Evolutionary conservation across 2,797 vertebrate genomes (phyloP).

Genomic region (Enteromius paludinosus): DNA sequence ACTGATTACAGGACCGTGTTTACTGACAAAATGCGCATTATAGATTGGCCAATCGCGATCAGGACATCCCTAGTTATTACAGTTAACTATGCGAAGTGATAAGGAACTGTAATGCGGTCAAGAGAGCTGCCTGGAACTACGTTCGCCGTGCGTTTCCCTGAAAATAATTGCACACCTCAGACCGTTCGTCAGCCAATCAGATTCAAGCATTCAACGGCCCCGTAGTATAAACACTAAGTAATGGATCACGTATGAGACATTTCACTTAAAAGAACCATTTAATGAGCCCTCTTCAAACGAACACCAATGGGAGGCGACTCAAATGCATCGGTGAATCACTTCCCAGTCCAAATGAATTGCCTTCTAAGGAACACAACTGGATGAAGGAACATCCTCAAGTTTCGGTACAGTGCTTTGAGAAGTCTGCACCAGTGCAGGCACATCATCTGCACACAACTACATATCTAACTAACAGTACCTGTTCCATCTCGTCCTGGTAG

Average conservation of each 20-base stretch:
- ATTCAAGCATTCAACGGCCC: too few species aligned
- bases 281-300: neutral
- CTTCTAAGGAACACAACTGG: neutral
- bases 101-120: too few species aligned
- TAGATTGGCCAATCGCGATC: too few species aligned
- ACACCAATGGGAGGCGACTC: neutral
- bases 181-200: too few species aligned
- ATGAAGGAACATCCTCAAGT: neutral
- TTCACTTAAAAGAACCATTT: neutral
- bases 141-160: too few species aligned
- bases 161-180: too few species aligned
- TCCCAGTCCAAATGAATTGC: neutral
- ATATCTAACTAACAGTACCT: constrained; percentile 70
- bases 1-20: too few species aligned
- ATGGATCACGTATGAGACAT: neutral
- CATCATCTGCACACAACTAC: neutral
- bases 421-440: neutral
- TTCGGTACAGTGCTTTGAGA: neutral
- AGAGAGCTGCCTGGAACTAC: too few species aligned
- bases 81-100: too few species aligned
- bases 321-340: constrained; percentile 9
- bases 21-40: too few species aligned
- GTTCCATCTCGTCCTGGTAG: constrained; percentile 91
- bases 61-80: too few species aligned
- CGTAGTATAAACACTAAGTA: neutral